phyloP scores from a whole-genome alignment of 2,888 invertebrate species.

The Cylloceria caligata region DNA sequence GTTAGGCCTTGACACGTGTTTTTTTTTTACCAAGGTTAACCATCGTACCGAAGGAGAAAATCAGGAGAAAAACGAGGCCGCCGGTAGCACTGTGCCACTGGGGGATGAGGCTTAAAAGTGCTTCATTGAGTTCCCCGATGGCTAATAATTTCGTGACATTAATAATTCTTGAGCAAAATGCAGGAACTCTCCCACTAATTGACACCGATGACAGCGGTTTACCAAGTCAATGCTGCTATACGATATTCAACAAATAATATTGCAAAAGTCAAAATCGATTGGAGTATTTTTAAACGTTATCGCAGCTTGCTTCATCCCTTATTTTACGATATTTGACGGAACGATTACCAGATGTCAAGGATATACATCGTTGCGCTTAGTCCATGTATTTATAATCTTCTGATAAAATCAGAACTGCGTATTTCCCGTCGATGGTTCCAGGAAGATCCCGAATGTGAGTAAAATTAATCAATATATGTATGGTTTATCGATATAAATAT shows the following conservation, averaged over 20 bases:
- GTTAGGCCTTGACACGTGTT: conserved; percentile 46
- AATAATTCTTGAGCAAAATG: conserved; percentile 36
- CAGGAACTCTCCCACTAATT: conserved; percentile 36
- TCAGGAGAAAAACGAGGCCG: conserved; percentile 34
- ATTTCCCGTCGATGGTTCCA: not conserved
- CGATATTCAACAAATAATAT: not conserved
- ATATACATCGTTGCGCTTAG: too few species aligned
- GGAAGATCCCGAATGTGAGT: not conserved
- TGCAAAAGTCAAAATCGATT: too few species aligned
- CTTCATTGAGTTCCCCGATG: conserved; percentile 3
- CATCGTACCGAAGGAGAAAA: conserved; percentile 10
- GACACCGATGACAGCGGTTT: conserved; percentile 23
- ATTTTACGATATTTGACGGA: too few species aligned
- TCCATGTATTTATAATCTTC: too few species aligned
- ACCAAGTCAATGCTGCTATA: conserved; percentile 1
- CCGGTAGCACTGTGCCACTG: not conserved
- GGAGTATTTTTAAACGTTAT: too few species aligned
- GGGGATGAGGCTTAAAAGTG: conserved; percentile 23
- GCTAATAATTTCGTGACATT: conserved; percentile 50
- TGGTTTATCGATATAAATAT: not conserved
- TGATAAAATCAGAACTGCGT: not conserved
- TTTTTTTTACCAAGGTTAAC: conserved; percentile 32
- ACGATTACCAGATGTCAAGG: too few species aligned
- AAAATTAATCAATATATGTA: too few species aligned
- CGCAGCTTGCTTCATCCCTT: too few species aligned